A percentile compares a stretch with the other conserved stretches of the same genome.
Conservation (phyloP, 2,113 vertebrate genomes). For the Saguinus midas region DNA sequence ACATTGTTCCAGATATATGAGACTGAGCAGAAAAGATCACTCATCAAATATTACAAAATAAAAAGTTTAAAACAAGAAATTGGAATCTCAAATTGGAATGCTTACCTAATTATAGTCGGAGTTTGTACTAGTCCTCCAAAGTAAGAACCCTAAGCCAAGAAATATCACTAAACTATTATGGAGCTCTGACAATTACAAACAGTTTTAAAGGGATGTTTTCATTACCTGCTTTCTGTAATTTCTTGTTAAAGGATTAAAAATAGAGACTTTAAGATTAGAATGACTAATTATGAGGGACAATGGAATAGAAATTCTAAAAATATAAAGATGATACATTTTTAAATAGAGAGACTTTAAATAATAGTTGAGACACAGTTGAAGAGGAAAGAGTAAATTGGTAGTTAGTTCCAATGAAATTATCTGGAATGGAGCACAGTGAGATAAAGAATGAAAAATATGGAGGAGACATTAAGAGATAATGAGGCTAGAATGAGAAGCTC, state of each 20-base stretch:
- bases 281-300: not conserved
- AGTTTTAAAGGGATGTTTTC: not conserved
- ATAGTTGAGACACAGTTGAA: not conserved
- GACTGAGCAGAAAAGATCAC: not conserved
- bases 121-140: not conserved
- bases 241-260: not conserved
- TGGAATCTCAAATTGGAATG: not conserved
- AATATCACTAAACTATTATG: not conserved
- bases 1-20: not conserved
- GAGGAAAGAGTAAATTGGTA: not conserved
- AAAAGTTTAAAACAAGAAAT: not conserved
- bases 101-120: not conserved
- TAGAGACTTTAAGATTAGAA: not conserved
- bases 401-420: not conserved
- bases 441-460: not conserved
- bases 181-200: not conserved
- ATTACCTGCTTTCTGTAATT: not conserved
- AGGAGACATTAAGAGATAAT: not conserved
- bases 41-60: not conserved
- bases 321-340: not conserved
- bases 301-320: not conserved
- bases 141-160: not conserved
- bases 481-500: not conserved
- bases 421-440: not conserved
- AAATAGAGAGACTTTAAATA: not conserved